Percentiles rank a stretch among this genome's conserved stretches.
phyloP scores from a whole-genome alignment of 2,888 invertebrate genomes.

The Glyphotaelius pellucidus region DNA sequence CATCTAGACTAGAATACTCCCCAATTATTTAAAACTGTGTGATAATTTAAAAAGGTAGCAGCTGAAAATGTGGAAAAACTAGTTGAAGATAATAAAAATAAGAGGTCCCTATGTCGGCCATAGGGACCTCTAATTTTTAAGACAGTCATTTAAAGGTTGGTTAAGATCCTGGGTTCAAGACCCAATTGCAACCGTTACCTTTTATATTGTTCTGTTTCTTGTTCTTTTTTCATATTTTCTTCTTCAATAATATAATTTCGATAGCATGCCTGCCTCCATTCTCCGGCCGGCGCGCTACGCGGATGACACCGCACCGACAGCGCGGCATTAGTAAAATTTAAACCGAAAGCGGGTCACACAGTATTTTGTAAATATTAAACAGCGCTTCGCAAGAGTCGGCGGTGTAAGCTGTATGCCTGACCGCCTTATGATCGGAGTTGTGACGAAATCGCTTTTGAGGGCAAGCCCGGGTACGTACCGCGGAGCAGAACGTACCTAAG shows the following conservation, averaged over 20 bases:
- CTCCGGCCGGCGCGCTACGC: background rate
- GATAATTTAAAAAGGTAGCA: no score
- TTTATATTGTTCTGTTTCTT: no score
- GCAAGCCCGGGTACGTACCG: slow-evolving; percentile 42
- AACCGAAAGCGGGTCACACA: slow-evolving; percentile 44
- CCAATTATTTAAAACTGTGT: no score
- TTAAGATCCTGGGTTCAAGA: no score
- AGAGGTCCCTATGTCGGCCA: no score
- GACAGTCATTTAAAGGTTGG: no score
- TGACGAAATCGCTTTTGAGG: slow-evolving; percentile 50
- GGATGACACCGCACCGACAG: slow-evolving; percentile 32
- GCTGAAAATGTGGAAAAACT: no score
- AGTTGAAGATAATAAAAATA: no score
- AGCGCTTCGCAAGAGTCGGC: slow-evolving; percentile 15
- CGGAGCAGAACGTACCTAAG: background rate
- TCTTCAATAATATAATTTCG: background rate
- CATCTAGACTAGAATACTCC: no score
- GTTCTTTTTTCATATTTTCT: no score
- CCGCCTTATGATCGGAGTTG: slow-evolving; percentile 43
- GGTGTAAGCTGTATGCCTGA: slow-evolving; percentile 11
- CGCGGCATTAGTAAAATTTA: slow-evolving; percentile 39
- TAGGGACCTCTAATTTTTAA: no score
- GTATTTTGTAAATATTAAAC: slow-evolving; percentile 49
- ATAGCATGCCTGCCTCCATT: background rate
- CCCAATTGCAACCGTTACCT: no score